Evolutionary conservation across 2,888 invertebrate genomes (phyloP).

Genomic region (Tachina grossa): DNA sequence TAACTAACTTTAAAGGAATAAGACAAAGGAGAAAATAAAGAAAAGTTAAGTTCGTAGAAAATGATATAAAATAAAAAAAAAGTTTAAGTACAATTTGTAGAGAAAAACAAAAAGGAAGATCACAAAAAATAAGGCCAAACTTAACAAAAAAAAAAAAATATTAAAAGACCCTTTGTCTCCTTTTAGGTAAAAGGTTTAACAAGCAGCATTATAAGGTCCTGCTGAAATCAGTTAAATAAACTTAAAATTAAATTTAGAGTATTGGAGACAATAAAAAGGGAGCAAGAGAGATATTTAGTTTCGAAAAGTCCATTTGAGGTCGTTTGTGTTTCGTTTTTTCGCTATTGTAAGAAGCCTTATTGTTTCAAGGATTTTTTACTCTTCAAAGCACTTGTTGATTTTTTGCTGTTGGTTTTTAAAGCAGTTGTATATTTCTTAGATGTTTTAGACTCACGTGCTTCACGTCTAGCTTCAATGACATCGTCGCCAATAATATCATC

Average conservation of each 20-base stretch:
- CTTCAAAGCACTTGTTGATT: slow-evolving; percentile 81
- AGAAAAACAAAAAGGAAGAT: slow-evolving; percentile 4
- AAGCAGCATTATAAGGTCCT: slow-evolving; percentile 42
- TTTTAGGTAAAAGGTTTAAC: slow-evolving; percentile 14
- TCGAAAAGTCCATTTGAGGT: slow-evolving; percentile 69
- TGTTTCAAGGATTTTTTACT: slow-evolving; percentile 80
- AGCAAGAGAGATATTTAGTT: slow-evolving; percentile 2
- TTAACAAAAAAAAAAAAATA: slow-evolving; percentile 30
- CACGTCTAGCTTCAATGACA: slow-evolving; percentile 86
- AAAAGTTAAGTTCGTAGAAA: slow-evolving; percentile 1
- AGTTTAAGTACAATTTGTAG: slow-evolving; percentile 27
- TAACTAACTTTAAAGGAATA: slow-evolving; percentile 40
- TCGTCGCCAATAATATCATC: slow-evolving; percentile 86
- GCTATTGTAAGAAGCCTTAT: slow-evolving; percentile 63
- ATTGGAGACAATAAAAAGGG: background rate
- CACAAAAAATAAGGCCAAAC: slow-evolving; percentile 45
- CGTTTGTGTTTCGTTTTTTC: slow-evolving; percentile 72
- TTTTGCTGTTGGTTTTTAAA: slow-evolving; percentile 79
- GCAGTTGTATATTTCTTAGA: slow-evolving; percentile 76
- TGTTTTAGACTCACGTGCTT: slow-evolving; percentile 91
- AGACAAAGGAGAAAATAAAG: background rate
- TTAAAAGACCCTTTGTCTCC: slow-evolving; percentile 21
- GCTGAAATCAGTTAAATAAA: slow-evolving; percentile 43
- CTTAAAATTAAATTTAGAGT: slow-evolving; percentile 37
- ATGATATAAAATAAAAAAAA: slow-evolving; percentile 1